Conservation (phyloP, 2,888 invertebrate species). For the Drosophila longiperda region DNA sequence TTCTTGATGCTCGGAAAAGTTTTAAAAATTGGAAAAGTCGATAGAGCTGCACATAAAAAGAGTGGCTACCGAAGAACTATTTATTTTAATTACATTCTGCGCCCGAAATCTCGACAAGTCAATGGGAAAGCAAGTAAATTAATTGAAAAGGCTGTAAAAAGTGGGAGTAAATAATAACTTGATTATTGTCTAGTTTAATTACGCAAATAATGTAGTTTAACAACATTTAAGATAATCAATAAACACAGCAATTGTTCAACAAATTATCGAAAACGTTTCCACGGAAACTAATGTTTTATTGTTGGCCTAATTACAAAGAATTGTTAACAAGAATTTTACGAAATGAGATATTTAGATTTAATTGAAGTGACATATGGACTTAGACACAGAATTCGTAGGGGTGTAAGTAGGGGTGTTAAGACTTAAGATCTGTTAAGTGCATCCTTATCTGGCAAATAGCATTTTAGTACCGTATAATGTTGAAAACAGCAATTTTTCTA, state of each 20-base stretch:
- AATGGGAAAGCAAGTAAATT: conserved; percentile 19
- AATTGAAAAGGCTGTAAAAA: conserved; percentile 9
- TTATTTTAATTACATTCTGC: conserved; percentile 44
- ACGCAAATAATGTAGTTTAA: conserved; percentile 30
- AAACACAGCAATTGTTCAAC: conserved; percentile 21
- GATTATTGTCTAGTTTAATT: conserved; percentile 43
- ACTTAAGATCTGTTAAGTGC: neutral
- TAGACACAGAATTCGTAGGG: too few species aligned
- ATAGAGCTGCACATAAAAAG: neutral
- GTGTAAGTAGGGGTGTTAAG: too few species aligned
- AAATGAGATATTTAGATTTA: neutral
- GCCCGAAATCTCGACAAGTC: conserved; percentile 19
- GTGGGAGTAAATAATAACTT: neutral
- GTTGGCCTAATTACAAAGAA: conserved; percentile 12
- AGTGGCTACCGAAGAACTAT: conserved; percentile 23
- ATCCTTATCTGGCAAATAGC: neutral
- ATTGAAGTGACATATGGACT: neutral
- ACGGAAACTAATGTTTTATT: neutral
- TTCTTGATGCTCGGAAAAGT: conserved; percentile 44
- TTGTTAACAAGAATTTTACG: neutral
- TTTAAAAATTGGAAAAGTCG: neutral
- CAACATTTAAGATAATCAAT: conserved; percentile 45
- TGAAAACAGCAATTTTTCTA: neutral
- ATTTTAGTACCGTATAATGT: neutral
- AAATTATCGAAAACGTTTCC: conserved; percentile 1